Percentiles rank a stretch among this genome's conserved stretches.
Conservation (phyloP, 2,888 invertebrate genomes). For the Amaurobius ferox region DNA sequence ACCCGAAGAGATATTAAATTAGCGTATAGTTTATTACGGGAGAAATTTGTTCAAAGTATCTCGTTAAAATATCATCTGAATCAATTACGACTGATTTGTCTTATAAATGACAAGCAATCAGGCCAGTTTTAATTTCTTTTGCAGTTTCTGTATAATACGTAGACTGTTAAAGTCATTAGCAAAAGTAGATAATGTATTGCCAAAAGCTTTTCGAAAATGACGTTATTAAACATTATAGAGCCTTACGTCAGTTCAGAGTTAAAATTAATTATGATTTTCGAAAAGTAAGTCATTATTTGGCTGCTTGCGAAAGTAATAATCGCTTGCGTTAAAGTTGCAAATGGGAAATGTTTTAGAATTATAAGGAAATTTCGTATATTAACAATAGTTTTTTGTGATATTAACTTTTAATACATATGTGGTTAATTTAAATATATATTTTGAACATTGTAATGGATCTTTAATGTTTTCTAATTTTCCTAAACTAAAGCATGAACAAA, state of each 20-base stretch:
- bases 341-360: neutral
- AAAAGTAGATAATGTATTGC: neutral
- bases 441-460: too few species aligned
- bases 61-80: neutral
- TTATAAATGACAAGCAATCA: neutral
- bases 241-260: neutral
- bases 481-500: too few species aligned
- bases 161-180: neutral
- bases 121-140: neutral
- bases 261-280: neutral
- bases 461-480: too few species aligned
- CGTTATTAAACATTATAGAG: neutral
- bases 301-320: neutral
- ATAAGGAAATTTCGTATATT: too few species aligned
- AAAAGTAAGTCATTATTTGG: neutral
- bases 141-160: neutral
- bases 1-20: neutral
- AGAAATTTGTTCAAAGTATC: neutral
- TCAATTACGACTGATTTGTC: neutral
- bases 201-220: neutral
- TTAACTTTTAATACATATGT: too few species aligned
- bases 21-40: neutral
- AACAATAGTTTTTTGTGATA: too few species aligned
- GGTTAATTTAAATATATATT: too few species aligned
- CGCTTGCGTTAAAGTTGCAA: neutral